These are phyloP conservation scores for Bombylius discolor DNA, from an alignment of 2,888 invertebrate species.

Conservation along the genomic window DNA sequence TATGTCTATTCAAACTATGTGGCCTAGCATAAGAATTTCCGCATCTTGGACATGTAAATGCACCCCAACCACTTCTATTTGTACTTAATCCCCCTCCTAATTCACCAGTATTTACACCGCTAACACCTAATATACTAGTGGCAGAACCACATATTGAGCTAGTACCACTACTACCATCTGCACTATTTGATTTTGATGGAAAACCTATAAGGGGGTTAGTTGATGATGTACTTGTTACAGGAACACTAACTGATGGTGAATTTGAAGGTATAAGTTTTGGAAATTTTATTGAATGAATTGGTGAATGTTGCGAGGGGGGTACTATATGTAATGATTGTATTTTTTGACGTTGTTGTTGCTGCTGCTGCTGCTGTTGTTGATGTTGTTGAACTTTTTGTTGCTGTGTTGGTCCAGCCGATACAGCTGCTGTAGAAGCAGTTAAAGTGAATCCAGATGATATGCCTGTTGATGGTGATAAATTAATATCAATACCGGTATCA, in stretches of 20 bases:
- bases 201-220: constrained; percentile 12
- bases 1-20: constrained; percentile 44
- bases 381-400: constrained; percentile 8
- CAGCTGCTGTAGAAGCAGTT: not conserved
- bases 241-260: constrained; percentile 5
- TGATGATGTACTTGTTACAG: constrained; percentile 10
- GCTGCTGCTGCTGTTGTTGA: not conserved
- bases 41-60: constrained; percentile 41
- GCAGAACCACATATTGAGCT: constrained; percentile 3
- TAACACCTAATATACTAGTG: not conserved
- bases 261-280: constrained; percentile 7
- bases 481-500: constrained; percentile 4
- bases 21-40: constrained; percentile 45
- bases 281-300: constrained; percentile 8
- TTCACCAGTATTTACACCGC: not conserved
- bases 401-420: constrained; percentile 3
- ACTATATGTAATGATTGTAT: constrained; percentile 7
- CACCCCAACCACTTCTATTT: constrained; percentile 24
- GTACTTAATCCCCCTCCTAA: not conserved
- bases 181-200: constrained; percentile 8
- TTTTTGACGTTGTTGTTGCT: constrained; percentile 10
- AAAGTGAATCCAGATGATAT: constrained; percentile 8
- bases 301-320: constrained; percentile 6
- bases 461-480: constrained; percentile 15
- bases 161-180: constrained; percentile 15